Evolutionary conservation across 2,797 vertebrate genomes (phyloP).

Genomic region (Molothrus aeneus): DNA sequence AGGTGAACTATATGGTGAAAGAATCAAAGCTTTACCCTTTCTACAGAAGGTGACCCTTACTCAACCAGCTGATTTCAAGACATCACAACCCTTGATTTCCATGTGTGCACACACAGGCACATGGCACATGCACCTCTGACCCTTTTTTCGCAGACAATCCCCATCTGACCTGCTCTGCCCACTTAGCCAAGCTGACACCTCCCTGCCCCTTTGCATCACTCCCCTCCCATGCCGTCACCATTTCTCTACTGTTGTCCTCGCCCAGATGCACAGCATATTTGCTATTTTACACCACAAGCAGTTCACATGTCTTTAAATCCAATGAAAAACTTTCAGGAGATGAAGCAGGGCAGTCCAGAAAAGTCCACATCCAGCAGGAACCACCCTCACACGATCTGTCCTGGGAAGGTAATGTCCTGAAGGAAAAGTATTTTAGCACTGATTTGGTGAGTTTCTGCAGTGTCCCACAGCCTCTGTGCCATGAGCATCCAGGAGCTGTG

Average conservation of each 20-base stretch:
- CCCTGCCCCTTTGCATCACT: not conserved
- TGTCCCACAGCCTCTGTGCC: not conserved
- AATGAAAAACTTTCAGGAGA: not conserved
- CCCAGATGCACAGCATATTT: not conserved
- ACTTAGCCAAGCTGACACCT: not conserved
- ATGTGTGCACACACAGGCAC: not conserved
- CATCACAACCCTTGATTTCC: not conserved
- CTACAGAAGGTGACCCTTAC: not conserved
- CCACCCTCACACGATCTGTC: not conserved
- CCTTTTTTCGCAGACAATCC: not conserved
- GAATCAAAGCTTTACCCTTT: not conserved
- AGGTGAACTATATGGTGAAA: not conserved
- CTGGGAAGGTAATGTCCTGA: not conserved
- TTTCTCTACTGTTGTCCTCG: not conserved
- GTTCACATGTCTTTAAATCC: not conserved
- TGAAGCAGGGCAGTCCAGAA: not conserved
- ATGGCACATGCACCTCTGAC: not conserved
- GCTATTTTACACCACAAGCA: not conserved
- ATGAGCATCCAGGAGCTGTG: not conserved
- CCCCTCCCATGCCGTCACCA: not conserved
- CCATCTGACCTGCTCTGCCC: not conserved
- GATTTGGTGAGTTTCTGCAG: not conserved
- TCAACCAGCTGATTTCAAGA: not conserved
- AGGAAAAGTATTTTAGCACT: not conserved
- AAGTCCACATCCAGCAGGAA: not conserved